phyloP scores from a whole-genome alignment of 2,113 vertebrate genomes.

The Heterocephalus glaber region DNA sequence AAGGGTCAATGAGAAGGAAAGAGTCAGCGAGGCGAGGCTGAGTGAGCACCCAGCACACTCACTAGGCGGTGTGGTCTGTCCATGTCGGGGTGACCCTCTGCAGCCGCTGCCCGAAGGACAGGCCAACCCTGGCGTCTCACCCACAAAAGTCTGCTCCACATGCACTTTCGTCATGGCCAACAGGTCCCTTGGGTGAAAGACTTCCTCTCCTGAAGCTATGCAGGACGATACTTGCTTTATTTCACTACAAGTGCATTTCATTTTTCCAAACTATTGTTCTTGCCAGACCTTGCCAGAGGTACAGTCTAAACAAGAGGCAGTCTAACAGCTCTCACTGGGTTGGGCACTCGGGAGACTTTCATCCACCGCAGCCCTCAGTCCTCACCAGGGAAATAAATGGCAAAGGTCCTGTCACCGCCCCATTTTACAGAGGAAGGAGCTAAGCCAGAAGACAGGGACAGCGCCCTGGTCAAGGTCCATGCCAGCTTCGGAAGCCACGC shows the following conservation, averaged over 20 bases:
- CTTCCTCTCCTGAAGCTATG: not conserved
- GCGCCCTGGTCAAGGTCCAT: fast-evolving
- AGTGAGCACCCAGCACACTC: not conserved
- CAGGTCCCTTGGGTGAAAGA: not conserved
- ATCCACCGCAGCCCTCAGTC: not conserved
- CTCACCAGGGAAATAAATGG: fast-evolving
- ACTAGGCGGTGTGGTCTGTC: fast-evolving
- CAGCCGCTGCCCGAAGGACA: not conserved
- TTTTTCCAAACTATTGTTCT: not conserved
- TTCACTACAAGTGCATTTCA: not conserved
- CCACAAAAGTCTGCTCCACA: too few species aligned
- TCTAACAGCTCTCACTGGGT: not conserved
- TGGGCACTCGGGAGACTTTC: fast-evolving
- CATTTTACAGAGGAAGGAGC: not conserved
- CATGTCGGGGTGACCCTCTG: not conserved
- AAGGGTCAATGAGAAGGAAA: not conserved
- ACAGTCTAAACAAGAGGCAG: not conserved
- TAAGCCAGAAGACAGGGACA: not conserved
- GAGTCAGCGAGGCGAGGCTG: not conserved
- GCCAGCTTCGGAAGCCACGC: too few species aligned
- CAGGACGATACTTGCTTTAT: not conserved
- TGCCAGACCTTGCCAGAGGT: too few species aligned
- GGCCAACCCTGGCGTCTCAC: fast-evolving
- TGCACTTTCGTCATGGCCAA: fast-evolving
- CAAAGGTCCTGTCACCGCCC: fast-evolving